Evolutionary conservation across 2,113 vertebrate species (phyloP).

Genomic region (Drymodes brunneopygia): DNA sequence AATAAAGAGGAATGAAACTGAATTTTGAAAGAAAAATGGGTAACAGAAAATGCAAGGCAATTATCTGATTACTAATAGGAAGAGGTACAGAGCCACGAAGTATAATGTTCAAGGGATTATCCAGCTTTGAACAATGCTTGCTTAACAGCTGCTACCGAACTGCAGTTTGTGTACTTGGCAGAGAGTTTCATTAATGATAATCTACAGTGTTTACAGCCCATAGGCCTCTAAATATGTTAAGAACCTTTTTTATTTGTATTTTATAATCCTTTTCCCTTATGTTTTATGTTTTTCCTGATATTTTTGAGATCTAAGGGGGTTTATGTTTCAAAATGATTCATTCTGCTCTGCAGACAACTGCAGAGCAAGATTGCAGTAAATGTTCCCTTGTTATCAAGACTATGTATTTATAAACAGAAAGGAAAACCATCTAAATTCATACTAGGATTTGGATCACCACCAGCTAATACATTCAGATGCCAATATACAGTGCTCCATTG

Average conservation of each 20-base stretch:
- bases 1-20: not conserved
- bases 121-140: slow-evolving; percentile 54
- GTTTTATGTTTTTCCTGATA: slow-evolving; percentile 66
- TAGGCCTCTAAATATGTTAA: slow-evolving; percentile 54
- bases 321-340: slow-evolving; percentile 73
- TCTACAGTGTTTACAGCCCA: slow-evolving; percentile 58
- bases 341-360: slow-evolving; percentile 65
- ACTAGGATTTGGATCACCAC: slow-evolving; percentile 49
- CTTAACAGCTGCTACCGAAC: slow-evolving; percentile 44
- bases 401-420: slow-evolving; percentile 63
- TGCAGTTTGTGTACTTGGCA: slow-evolving; percentile 27
- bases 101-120: slow-evolving; percentile 50
- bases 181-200: slow-evolving; percentile 57
- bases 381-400: slow-evolving; percentile 64
- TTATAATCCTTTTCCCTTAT: slow-evolving; percentile 56
- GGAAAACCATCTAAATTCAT: slow-evolving; percentile 62
- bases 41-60: slow-evolving; percentile 17
- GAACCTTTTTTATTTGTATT: slow-evolving; percentile 61
- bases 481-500: slow-evolving; percentile 49
- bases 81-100: slow-evolving; percentile 10
- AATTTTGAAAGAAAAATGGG: slow-evolving; percentile 17
- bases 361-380: slow-evolving; percentile 66
- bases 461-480: slow-evolving; percentile 66
- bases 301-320: slow-evolving; percentile 68
- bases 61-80: slow-evolving; percentile 45